phyloP scores from a whole-genome alignment of 2,888 invertebrate genomes.

The Leucania comma region DNA sequence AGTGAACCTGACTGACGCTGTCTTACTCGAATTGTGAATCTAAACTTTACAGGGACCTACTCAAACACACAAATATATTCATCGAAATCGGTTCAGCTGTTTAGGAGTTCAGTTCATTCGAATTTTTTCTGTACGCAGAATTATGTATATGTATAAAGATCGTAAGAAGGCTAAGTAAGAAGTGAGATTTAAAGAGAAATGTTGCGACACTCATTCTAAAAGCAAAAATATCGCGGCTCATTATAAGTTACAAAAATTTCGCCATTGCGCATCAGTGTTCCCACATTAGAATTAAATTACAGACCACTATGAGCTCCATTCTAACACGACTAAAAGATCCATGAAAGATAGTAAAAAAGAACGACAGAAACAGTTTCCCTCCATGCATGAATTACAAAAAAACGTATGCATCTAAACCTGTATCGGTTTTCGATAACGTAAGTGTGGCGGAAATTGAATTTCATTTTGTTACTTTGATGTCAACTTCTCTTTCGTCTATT shows the following conservation, averaged over 20 bases:
- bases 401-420: not conserved
- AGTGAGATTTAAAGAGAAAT: not conserved
- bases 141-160: no score
- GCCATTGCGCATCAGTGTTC: not conserved
- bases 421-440: constrained; percentile 45
- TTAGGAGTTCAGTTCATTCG: no score
- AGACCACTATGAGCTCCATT: not conserved
- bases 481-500: constrained; percentile 5
- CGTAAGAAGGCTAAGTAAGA: not conserved
- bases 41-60: no score
- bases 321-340: not conserved
- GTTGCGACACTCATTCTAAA: not conserved
- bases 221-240: not conserved
- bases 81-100: no score
- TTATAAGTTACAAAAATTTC: not conserved
- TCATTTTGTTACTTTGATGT: constrained; percentile 17
- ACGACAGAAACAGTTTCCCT: not conserved
- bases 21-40: no score
- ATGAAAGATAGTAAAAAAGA: not conserved
- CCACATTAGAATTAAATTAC: not conserved
- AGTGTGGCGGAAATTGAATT: constrained; percentile 31
- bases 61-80: no score
- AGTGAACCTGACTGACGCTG: no score
- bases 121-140: no score
- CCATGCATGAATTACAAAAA: constrained; percentile 26